Conservation (phyloP, 2,113 vertebrate species). For the Phodopus roborovskii region DNA sequence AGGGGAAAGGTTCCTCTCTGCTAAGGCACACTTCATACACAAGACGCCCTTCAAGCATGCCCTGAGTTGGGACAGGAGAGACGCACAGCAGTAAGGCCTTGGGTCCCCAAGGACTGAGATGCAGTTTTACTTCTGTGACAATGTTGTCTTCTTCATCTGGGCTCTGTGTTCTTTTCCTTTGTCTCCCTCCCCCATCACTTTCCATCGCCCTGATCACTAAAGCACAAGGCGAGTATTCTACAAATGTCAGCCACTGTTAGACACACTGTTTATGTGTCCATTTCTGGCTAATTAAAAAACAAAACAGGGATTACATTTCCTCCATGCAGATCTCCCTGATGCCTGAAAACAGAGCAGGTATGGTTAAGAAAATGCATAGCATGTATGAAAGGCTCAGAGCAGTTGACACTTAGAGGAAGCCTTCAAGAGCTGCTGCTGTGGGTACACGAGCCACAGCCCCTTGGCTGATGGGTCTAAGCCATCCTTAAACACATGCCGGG, state of each 20-base stretch:
- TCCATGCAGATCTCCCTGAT: not conserved
- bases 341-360: not conserved
- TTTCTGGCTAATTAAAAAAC: not conserved
- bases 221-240: not conserved
- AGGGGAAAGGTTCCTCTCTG: not conserved
- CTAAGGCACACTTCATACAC: not conserved
- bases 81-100: not conserved
- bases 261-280: not conserved
- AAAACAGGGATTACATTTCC: not conserved
- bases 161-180: not conserved
- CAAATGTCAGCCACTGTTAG: not conserved
- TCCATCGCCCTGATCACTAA: not conserved
- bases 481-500: not conserved
- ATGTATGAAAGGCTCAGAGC: not conserved
- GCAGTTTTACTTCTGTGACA: not conserved
- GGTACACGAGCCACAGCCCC: too few relatives aligned
- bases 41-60: not conserved
- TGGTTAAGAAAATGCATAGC: not conserved
- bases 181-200: too few relatives aligned
- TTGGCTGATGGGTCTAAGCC: not conserved
- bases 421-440: not conserved
- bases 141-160: too few relatives aligned
- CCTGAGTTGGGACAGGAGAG: not conserved
- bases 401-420: not conserved
- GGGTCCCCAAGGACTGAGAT: too few relatives aligned